A percentile compares a stretch with the other conserved stretches of the same genome.
Conservation (phyloP, 1,140 invertebrate species). For the Thalassaphorura encarpata region DNA sequence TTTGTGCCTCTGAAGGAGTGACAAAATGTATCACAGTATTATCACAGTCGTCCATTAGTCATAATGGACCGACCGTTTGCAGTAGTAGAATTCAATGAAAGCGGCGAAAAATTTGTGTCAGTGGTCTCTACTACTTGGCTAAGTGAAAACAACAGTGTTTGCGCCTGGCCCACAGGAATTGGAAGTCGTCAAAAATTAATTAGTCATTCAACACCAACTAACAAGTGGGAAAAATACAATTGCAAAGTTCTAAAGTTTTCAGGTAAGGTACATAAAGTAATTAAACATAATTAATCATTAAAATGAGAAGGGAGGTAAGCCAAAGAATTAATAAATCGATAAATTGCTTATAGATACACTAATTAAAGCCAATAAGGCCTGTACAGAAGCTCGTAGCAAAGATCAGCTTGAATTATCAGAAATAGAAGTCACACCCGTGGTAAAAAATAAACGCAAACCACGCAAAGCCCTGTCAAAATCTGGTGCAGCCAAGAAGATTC, state of each 20-base stretch:
- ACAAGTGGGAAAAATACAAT: neutral
- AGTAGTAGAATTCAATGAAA: no score
- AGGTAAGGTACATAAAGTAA: neutral
- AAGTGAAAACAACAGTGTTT: no score
- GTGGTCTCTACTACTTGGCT: no score
- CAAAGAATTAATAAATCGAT: neutral
- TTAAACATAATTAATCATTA: no score
- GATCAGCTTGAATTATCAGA: neutral
- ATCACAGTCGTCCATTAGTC: no score
- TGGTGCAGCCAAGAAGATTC: neutral
- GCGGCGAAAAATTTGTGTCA: no score
- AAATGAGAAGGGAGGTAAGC: no score
- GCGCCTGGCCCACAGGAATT: neutral
- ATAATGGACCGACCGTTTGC: no score
- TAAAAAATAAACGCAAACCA: neutral
- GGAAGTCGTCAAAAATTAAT: neutral
- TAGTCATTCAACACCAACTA: neutral
- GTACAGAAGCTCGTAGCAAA: neutral
- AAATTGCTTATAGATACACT: neutral
- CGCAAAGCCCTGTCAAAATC: neutral
- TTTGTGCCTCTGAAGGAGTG: no score
- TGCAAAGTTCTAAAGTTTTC: neutral
- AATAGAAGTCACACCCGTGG: neutral
- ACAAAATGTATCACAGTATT: no score
- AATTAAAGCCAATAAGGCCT: neutral